Conservation (phyloP, 2,113 vertebrate genomes). For the Oryctolagus cuniculus region mOryCun1.1 NC_091434.1:69157501-69158000, state of each 20-base stretch:
- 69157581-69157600: too few species aligned
- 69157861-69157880: background rate
- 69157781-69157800: conserved; percentile 25
- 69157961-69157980: conserved; percentile 32
- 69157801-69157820: conserved; percentile 3
- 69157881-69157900: background rate
- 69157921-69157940: background rate
- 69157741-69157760: conserved; percentile 52
- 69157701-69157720: background rate
- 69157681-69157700: background rate
- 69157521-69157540: too few species aligned
- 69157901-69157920: background rate
- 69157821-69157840: background rate
- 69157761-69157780: background rate
- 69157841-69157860: too few species aligned
- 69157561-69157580: too few species aligned
- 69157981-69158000: background rate
- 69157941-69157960: background rate
- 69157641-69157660: too few species aligned
- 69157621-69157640: too few species aligned
- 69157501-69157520: too few species aligned
- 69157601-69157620: too few species aligned
- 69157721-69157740: conserved; percentile 30
- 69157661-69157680: too few species aligned
- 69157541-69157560: too few species aligned